Evolutionary conservation across 2,797 vertebrate genomes (phyloP).

Genomic region (Thaleichthys pacificus): DNA sequence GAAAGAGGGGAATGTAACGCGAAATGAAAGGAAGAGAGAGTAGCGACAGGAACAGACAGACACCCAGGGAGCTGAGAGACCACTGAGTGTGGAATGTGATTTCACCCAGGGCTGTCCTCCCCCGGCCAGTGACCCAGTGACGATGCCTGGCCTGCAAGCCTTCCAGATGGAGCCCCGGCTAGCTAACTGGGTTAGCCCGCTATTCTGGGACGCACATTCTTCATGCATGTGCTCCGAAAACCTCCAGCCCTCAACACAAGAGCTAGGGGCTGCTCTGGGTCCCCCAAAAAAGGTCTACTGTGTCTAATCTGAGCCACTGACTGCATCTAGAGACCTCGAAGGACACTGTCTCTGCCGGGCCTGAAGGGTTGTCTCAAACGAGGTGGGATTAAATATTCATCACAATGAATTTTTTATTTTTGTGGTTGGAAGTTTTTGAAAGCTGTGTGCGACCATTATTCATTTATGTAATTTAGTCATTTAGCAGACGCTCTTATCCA

Average conservation of each 20-base stretch:
- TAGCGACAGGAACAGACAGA: neutral
- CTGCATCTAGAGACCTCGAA: neutral
- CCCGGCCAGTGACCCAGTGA: constrained; percentile 12
- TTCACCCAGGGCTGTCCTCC: constrained; percentile 16
- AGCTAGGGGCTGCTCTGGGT: constrained; percentile 5
- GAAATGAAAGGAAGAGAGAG: neutral
- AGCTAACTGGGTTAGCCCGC: constrained; percentile 33
- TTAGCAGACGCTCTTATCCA: too few relatives aligned
- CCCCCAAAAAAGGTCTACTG: constrained; percentile 9
- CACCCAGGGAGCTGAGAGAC: neutral
- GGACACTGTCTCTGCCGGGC: neutral
- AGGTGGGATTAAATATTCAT: neutral
- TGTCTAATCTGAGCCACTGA: constrained; percentile 7
- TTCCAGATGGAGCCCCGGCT: constrained; percentile 19
- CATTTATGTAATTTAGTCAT: too few relatives aligned
- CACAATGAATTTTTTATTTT: neutral
- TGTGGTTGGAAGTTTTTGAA: neutral
- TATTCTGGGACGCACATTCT: constrained; percentile 25
- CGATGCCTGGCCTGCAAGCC: constrained; percentile 16
- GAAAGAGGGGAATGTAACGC: neutral
- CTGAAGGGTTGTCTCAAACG: neutral
- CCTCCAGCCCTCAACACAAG: constrained; percentile 2
- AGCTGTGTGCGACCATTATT: too few relatives aligned
- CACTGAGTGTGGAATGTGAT: constrained; percentile 1
- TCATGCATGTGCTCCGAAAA: constrained; percentile 7